phyloP scores from a whole-genome alignment of 2,888 invertebrate genomes.

The Pristionchus japonicus region DNA sequence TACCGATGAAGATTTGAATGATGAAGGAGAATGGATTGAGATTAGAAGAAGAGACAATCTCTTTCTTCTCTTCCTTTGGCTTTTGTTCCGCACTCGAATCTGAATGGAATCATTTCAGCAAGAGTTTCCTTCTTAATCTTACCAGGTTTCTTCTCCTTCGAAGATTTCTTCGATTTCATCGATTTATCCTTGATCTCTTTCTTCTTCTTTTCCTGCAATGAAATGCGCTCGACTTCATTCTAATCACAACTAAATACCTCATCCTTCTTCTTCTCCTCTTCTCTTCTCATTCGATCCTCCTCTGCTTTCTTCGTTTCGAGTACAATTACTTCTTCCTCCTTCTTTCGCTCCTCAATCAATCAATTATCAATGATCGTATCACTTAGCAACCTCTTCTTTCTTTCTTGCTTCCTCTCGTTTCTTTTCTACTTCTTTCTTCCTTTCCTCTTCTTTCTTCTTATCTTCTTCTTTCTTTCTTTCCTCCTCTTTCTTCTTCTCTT shows the following conservation, averaged over 20 bases:
- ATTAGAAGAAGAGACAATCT: background rate
- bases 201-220: background rate
- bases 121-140: background rate
- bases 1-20: background rate
- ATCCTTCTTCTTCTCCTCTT: background rate
- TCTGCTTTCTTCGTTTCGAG: background rate
- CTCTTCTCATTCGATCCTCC: background rate
- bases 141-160: background rate
- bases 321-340: background rate
- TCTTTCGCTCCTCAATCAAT: background rate
- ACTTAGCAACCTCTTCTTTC: background rate
- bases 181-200: background rate
- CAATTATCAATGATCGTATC: background rate
- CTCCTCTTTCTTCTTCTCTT: background rate
- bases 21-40: background rate
- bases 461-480: background rate
- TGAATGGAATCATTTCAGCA: background rate
- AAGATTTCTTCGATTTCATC: background rate
- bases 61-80: background rate
- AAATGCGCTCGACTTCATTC: background rate
- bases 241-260: background rate
- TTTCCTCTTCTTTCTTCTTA: background rate
- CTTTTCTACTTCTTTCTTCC: background rate
- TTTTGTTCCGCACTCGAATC: background rate
- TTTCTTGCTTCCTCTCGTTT: background rate